phyloP scores from a whole-genome alignment of 2,797 vertebrate genomes.

The Dermochelys coriacea region DNA sequence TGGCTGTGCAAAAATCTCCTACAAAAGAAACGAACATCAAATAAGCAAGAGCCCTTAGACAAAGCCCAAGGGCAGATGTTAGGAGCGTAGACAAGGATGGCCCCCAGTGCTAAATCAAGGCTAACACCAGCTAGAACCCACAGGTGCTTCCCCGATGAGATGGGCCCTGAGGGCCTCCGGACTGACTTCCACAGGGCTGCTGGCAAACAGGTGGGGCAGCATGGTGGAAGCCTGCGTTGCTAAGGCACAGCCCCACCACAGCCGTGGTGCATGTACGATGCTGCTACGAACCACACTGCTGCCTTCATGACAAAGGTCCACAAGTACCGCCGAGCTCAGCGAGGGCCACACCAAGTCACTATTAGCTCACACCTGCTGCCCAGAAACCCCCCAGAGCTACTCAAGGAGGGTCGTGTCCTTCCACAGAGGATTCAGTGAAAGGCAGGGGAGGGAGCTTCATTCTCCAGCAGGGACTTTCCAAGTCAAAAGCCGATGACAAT shows the following conservation, averaged over 20 bases:
- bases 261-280: background rate
- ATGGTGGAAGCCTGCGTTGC: background rate
- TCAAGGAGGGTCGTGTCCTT: background rate
- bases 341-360: no score
- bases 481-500: background rate
- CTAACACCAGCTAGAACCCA: background rate
- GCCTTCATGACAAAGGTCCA: background rate
- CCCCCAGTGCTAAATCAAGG: background rate
- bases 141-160: background rate
- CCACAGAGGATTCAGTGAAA: background rate
- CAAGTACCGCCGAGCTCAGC: fast-evolving
- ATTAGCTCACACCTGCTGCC: background rate
- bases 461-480: background rate
- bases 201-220: background rate
- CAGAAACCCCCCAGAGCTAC: background rate
- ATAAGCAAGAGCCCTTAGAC: background rate
- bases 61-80: background rate
- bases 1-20: background rate
- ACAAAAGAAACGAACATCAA: background rate
- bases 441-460: background rate
- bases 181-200: background rate
- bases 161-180: background rate
- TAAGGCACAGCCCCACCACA: background rate
- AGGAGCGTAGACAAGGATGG: background rate
- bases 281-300: background rate